Evolutionary conservation across 2,797 vertebrate species (phyloP).

Genomic region (Perodicticus potto): DNA sequence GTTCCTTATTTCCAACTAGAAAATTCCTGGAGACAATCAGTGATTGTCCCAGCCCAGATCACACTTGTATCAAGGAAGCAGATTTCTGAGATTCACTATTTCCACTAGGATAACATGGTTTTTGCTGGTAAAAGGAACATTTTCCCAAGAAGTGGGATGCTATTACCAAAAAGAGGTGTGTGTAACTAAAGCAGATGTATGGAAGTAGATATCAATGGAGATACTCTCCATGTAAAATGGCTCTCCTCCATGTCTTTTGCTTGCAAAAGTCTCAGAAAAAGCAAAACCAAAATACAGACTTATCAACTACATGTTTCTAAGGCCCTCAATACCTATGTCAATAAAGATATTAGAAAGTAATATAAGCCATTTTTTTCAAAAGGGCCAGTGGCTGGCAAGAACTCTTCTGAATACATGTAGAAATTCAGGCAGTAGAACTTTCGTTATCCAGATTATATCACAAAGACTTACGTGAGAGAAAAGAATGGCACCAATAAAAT

Average conservation of each 20-base stretch:
- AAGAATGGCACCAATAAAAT: conserved; percentile 67
- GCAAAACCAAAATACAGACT: neutral
- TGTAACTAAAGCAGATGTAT: neutral
- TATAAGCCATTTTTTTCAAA: conserved; percentile 19
- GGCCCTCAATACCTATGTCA: neutral
- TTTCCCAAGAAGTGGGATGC: neutral
- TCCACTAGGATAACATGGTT: neutral
- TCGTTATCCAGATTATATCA: conserved; percentile 75
- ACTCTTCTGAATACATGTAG: conserved; percentile 62
- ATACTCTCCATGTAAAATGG: neutral
- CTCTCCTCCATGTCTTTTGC: neutral
- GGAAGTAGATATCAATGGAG: neutral
- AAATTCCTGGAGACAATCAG: neutral
- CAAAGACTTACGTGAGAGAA: neutral
- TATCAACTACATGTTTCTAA: conserved; percentile 14
- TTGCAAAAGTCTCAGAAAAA: neutral
- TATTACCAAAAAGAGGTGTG: neutral
- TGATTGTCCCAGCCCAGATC: neutral
- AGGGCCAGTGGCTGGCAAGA: conserved; percentile 25
- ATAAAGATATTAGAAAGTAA: conserved; percentile 52
- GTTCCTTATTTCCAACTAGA: neutral
- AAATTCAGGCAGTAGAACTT: conserved; percentile 71
- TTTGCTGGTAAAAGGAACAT: neutral
- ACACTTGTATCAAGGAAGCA: neutral
- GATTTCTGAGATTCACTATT: neutral